Base-by-base conservation (phyloP, 2,113 vertebrate species). In the Nipponia nippon region DNA sequence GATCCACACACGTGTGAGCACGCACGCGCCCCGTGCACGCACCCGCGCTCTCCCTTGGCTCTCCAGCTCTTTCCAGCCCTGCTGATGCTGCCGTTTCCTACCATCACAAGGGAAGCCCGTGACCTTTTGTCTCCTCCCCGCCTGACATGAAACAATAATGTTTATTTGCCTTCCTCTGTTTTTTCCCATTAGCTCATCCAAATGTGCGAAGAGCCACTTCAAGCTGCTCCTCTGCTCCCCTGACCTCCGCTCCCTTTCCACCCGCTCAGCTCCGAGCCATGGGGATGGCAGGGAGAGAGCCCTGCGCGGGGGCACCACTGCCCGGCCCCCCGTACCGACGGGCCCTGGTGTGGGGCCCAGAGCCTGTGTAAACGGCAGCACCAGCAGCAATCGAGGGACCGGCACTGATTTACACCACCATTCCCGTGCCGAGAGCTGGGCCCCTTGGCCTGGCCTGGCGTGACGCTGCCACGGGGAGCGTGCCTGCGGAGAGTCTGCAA, bases 81-180 rank as follows among this genome's bases (percentile, higher is more conserved):
- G 96, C 96, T 97, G 97, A 96, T 88, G 95, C 69, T 53, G 94
- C 94, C 40, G 21, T 97, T 97, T 96, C 92, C 96, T 59, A 73
- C 86, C 92, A 89, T 91, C 96, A 90, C 94, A 96, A 95, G 96
- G 96, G 95, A 96, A 96, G 95, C 96, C 96, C 55, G 67, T 95
- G 97, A 97, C 96, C 97, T 96, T 97, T 97, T 96, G 96, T 97
- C 95, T 96, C 96, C 87, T 96, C 94, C 91, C 93, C 46, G 94
- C 95, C 95, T 88, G 95, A 95, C 95, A 94, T 76, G 75, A 93
- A 97, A 97, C 96, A 97, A 96, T 96, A 91, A 95, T 96, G 97
- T 96, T 96, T 96, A 96, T 96, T 96, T 94, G 93, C 96, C 93
- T 96, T 94, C 96, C 92, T 76, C 96, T 91, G 66, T 25, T 90